Percentiles rank a stretch among this genome's conserved stretches.
phyloP scores from a whole-genome alignment of 2,888 invertebrate species.

The Macrophya alboannulata region DNA sequence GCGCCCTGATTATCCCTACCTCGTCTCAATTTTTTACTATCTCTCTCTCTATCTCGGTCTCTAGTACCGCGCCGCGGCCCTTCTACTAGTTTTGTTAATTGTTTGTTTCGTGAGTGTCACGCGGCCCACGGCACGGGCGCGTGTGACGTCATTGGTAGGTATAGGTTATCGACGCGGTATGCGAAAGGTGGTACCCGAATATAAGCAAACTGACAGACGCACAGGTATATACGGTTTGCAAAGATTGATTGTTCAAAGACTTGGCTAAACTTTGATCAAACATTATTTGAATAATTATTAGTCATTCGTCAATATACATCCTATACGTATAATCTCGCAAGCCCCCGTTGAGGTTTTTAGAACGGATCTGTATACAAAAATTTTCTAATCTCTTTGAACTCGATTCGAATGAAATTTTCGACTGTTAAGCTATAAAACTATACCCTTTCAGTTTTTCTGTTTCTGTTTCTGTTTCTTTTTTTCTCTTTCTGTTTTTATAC shows the following conservation, averaged over 20 bases:
- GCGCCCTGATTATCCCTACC: not conserved
- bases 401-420: not conserved
- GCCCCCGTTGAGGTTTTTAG: not conserved
- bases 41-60: not conserved
- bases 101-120: conserved; percentile 20
- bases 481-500: not conserved
- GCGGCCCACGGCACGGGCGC: not conserved
- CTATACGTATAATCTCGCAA: not conserved
- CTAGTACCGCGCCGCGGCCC: not conserved
- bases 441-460: not conserved
- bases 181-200: not conserved
- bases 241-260: not conserved
- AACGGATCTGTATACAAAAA: not conserved
- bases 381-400: not conserved
- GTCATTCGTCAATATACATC: not conserved
- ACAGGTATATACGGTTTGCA: not conserved
- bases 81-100: conserved; percentile 25
- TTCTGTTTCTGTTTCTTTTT: not conserved
- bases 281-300: not conserved
- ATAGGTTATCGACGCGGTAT: not conserved
- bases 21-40: not conserved
- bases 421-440: not conserved
- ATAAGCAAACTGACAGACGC: not conserved
- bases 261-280: not conserved
- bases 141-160: conserved; percentile 5